Base-by-base conservation (phyloP, 2,797 vertebrate species). In the Sardinella longiceps region DNA sequence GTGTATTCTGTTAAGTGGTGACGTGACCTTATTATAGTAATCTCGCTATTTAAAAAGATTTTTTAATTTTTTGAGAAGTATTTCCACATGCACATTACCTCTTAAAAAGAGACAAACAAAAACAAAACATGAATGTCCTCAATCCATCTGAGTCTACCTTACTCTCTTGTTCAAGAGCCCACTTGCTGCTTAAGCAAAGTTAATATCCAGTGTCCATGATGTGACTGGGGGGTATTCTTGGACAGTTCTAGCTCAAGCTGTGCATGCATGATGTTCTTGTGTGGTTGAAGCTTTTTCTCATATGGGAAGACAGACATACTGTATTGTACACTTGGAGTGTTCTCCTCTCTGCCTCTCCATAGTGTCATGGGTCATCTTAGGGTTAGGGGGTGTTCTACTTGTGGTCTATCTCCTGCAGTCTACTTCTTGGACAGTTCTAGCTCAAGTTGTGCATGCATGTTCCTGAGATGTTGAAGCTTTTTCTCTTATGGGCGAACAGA, bases 351-450 rank as follows among this genome's bases (percentile, higher is more conserved):
- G 15, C 20, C 18, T 23, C 51, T 53, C 51, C 51, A 6, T 53
- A 45, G 7, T 7, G 46, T 48, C 46, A 48, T 10, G 1, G 46
- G 46, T 48, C 46, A 48, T 48, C 46, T 48, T 48, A 3, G 10
- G 11, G n/a, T n/a, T n/a, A n/a, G n/a, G n/a, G n/a, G n/a, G n/a
- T n/a, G n/a, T n/a, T n/a, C n/a, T 95, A 94, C 81, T 95, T 94
- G 48, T 97, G 96, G 87, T 99, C 98, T 90, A 99, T 96, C 93
- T 97, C n/a, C n/a, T n/a, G n/a, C n/a, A n/a, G n/a, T n/a, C n/a
- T n/a, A n/a, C n/a, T 28, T 63, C n/a, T 2, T 63, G n/a, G 5
- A 7, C n/a, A n/a, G 58, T 28, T 63, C n/a, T 63, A 63, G 6
- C 58, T n/a, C 6, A 28, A 0, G 58, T 14, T 14, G 6, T 6